phyloP scores from a whole-genome alignment of 2,797 vertebrate species.

The Pantherophis alleghaniensis region DNA sequence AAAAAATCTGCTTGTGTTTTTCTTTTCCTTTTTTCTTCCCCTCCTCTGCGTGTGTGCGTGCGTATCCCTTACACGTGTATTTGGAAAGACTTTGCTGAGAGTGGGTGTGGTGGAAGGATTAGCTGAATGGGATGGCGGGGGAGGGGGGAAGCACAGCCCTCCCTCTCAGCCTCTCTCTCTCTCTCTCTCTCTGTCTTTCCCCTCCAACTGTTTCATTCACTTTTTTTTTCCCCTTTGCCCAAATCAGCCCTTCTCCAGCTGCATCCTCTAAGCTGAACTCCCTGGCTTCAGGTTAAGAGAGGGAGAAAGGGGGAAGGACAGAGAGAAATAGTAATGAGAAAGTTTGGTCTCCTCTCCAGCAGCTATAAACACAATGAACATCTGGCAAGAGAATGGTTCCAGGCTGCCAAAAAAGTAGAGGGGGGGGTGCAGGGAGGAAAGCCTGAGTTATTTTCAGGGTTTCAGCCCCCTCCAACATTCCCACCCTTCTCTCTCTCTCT shows the following conservation, averaged over 20 bases:
- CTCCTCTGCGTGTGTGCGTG: background rate
- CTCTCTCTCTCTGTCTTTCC: constrained; percentile 49
- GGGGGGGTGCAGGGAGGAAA: constrained; percentile 43
- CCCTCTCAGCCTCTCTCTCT: constrained; percentile 63
- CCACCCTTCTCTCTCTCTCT: background rate
- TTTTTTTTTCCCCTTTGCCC: constrained; percentile 48
- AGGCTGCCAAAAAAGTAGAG: constrained; percentile 59
- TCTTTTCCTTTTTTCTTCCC: constrained; percentile 57
- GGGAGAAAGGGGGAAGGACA: background rate
- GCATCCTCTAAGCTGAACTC: constrained; percentile 73
- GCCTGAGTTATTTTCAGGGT: constrained; percentile 58
- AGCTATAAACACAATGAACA: constrained; percentile 80
- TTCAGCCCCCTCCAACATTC: constrained; percentile 22
- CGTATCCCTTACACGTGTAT: constrained; percentile 49
- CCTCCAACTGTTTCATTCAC: constrained; percentile 44
- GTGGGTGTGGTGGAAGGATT: constrained; percentile 51
- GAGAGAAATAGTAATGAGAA: constrained; percentile 71
- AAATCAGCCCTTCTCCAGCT: constrained; percentile 83
- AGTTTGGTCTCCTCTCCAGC: constrained; percentile 70
- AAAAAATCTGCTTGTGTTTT: constrained; percentile 93
- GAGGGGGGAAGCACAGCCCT: constrained; percentile 72
- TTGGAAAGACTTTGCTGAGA: constrained; percentile 66
- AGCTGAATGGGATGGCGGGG: constrained; percentile 45
- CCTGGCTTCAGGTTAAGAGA: constrained; percentile 62
- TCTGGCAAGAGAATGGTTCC: constrained; percentile 69